Conservation (phyloP, 2,797 vertebrate genomes). For the Arctocebus calabarensis region DNA sequence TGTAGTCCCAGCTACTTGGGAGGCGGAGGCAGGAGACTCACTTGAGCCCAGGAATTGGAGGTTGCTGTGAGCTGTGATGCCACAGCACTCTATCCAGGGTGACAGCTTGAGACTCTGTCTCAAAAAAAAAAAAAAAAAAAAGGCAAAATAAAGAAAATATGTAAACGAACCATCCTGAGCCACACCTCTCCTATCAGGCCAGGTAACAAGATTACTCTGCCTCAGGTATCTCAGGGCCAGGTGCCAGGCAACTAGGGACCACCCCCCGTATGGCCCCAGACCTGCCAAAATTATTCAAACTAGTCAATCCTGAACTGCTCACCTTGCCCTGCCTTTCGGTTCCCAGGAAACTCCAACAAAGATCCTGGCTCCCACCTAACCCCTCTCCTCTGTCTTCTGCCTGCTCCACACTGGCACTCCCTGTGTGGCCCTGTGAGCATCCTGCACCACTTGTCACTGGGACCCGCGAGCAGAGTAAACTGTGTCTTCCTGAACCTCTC, state of each 20-base stretch:
- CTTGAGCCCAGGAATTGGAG: too few species aligned
- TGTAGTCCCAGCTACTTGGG: too few species aligned
- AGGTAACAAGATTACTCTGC: background rate
- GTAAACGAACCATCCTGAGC: background rate
- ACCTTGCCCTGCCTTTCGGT: background rate
- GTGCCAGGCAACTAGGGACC: background rate
- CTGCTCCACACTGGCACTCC: background rate
- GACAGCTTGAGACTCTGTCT: too few species aligned
- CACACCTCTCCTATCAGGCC: background rate
- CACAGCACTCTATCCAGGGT: too few species aligned
- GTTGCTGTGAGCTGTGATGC: too few species aligned
- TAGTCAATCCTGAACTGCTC: background rate
- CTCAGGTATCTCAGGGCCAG: background rate
- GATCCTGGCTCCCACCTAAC: background rate
- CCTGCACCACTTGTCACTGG: background rate
- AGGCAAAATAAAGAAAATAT: too few species aligned
- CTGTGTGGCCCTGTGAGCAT: too few species aligned
- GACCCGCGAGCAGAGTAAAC: background rate
- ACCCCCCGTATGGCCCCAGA: background rate
- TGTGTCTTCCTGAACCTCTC: background rate
- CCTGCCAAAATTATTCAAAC: background rate
- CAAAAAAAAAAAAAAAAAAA: too few species aligned
- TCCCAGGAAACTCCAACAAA: background rate
- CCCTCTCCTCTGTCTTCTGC: background rate
- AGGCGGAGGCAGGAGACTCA: too few species aligned